Conservation (phyloP, 1,140 invertebrate genomes). For the Drosophila nigromelanica region DNA sequence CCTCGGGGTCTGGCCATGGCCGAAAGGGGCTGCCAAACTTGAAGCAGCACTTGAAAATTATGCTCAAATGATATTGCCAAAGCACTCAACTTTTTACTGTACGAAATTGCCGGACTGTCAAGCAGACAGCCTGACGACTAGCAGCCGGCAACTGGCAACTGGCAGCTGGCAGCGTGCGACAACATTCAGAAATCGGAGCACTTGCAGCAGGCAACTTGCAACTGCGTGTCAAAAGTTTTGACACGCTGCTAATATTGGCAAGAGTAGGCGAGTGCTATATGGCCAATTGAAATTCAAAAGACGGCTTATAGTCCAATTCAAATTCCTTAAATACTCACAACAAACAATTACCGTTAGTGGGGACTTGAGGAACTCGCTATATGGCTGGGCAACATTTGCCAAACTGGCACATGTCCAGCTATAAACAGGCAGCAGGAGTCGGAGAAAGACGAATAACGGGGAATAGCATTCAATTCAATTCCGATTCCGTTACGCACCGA, state of each 20-base stretch:
- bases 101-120: constrained; percentile 4
- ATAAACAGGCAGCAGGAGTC: too few relatives aligned
- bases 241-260: constrained; percentile 21
- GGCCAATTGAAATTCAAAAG: constrained; percentile 8
- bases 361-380: constrained; percentile 13
- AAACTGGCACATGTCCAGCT: constrained; percentile 27
- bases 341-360: constrained; percentile 12
- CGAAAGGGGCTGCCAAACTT: constrained; percentile 7
- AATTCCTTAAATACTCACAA: constrained; percentile 1
- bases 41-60: constrained; percentile 9
- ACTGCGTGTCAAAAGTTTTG: constrained; percentile 28
- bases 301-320: background rate
- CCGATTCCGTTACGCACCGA: constrained; percentile 26
- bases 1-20: background rate
- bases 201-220: constrained; percentile 5
- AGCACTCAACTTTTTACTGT: constrained; percentile 14
- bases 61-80: constrained; percentile 24
- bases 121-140: constrained; percentile 20
- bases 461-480: constrained; percentile 30
- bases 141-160: constrained; percentile 11
- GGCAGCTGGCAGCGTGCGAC: constrained; percentile 9
- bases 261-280: background rate
- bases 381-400: constrained; percentile 8
- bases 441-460: too few relatives aligned
- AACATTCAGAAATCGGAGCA: too few relatives aligned